These are phyloP conservation scores for Myotis pilosus DNA, from an alignment of 2,797 vertebrate genomes.

Conservation along the genomic window DNA sequence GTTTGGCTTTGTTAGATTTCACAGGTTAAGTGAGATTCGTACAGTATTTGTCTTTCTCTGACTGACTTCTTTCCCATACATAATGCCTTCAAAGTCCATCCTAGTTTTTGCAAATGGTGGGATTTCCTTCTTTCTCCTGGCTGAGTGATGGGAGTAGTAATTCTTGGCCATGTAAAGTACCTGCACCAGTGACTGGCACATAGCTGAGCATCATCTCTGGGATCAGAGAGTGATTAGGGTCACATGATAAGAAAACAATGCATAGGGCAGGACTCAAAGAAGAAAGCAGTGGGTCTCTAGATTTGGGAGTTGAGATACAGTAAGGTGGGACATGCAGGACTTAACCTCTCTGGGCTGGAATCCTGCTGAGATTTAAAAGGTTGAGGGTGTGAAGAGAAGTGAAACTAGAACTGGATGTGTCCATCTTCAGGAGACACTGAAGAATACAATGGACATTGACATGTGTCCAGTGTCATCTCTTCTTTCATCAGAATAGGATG, in stretches of 20 bases:
- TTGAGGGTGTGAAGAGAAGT: neutral
- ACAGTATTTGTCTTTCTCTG: neutral
- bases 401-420: neutral
- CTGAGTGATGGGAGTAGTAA: neutral
- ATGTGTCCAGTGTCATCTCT: neutral
- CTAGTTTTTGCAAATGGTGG: neutral
- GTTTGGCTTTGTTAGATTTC: neutral
- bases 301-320: neutral
- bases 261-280: neutral
- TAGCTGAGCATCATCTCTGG: neutral
- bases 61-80: neutral
- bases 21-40: neutral
- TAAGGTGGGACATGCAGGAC: neutral
- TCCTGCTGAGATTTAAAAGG: neutral
- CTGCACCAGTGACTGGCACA: neutral
- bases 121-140: neutral
- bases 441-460: neutral
- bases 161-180: neutral
- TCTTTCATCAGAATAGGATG: neutral
- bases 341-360: neutral
- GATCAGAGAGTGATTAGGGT: neutral
- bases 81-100: neutral
- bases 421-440: neutral
- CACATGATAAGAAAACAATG: neutral
- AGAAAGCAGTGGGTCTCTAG: neutral